Evolutionary conservation across 2,797 vertebrate genomes (phyloP).

Genomic region (Scomberomorus guttatus): DNA sequence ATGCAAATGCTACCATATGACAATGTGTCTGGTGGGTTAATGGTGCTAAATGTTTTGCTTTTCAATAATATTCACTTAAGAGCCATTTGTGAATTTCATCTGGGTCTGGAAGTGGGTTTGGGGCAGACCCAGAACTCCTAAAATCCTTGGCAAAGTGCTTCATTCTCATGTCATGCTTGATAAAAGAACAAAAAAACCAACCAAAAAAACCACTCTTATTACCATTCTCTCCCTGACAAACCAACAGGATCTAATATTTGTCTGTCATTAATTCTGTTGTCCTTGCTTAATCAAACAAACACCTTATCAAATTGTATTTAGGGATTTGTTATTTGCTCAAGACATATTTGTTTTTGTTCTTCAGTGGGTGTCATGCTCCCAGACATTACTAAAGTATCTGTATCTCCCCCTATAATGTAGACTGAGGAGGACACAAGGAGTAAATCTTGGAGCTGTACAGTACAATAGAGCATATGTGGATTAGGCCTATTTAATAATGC

Average conservation of each 20-base stretch:
- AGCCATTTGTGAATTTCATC: neutral
- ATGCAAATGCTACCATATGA: no score
- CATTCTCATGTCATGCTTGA: constrained; percentile 22
- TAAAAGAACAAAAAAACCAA: constrained; percentile 50
- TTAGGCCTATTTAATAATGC: constrained; percentile 81
- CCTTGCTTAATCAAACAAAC: constrained; percentile 60
- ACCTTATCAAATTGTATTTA: constrained; percentile 53
- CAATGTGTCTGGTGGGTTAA: neutral
- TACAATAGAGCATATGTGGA: constrained; percentile 79
- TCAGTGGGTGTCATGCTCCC: constrained; percentile 39
- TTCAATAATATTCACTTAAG: constrained; percentile 13
- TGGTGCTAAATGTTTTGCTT: neutral
- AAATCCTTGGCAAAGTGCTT: constrained; percentile 21
- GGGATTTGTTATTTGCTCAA: constrained; percentile 60
- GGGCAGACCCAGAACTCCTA: constrained; percentile 29
- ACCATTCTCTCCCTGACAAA: constrained; percentile 14
- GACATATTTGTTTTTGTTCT: constrained; percentile 52
- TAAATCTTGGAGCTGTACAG: constrained; percentile 68
- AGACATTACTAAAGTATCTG: constrained; percentile 59
- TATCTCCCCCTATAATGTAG: constrained; percentile 56
- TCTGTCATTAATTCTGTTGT: constrained; percentile 49
- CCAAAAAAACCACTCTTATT: constrained; percentile 16
- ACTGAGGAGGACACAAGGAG: constrained; percentile 61
- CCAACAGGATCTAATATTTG: constrained; percentile 47
- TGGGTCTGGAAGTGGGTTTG: constrained; percentile 3